Evolutionary conservation across 2,888 invertebrate genomes (phyloP), one percentile per base, ranked within the genome.

Genomic region (Galeruca laticollis): DNA sequence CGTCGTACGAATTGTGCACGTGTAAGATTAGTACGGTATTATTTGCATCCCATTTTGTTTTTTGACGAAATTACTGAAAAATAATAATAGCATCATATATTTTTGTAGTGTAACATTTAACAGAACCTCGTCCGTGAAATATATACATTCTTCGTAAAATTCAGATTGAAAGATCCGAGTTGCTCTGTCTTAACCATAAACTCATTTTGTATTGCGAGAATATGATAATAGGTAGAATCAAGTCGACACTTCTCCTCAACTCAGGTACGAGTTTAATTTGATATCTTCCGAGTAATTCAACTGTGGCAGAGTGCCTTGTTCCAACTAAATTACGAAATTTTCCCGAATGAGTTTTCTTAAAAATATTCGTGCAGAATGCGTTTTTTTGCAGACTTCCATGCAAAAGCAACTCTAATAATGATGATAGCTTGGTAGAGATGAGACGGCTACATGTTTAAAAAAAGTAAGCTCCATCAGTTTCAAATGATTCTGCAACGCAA

Each of bases 241-340:
- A 66, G 49, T 66, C 31, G 43, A 66, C 68, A 54, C 47, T 57
- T 15, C 52, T 35, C 57, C 54, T 60, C 59, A 43, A 65, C 65
- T 60, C 69, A 69, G 69, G 69, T 65, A 69, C 69, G 60, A 69
- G 54, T 69, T 69, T 69, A 69, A 69, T 69, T 69, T 65, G 47
- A 69, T 60, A 52, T 56, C 69, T 56, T 47, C 49, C 47, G 61
- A 49, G 64, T 71, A 71, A 71, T 71, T 68, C 64, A 47, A 49
- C 49, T 67, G 65, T 60, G 60, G 67, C 63, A 47, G 35, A 60
- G 70, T 49, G 68, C 68, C 54, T 64, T 68, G 71, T 71, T 71
- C 47, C 68, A 62, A 63, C 64, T 68, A 64, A 71, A 68, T 64
- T 62, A 68, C 64, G 40, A 56, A 67, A 67, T 57, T 70, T 67